Conservation (phyloP, 1,140 invertebrate genomes). For the Leptopilina boulardi region DNA sequence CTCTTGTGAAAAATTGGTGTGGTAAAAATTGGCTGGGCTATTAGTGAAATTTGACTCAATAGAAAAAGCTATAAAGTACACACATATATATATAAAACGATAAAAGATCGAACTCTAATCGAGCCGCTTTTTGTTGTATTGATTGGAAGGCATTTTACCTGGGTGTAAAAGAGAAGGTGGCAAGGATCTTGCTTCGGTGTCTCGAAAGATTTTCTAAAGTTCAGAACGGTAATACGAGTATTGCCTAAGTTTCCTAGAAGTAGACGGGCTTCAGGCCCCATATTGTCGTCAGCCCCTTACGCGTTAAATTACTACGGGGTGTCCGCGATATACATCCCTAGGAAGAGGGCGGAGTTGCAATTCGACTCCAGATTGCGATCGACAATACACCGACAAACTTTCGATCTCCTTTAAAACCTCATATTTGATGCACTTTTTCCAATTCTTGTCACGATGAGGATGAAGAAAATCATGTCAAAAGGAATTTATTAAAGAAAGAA, state of each 20-base stretch:
- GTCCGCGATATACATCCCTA: conserved; percentile 56
- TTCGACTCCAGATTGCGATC: conserved; percentile 71
- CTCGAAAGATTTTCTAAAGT: conserved; percentile 64
- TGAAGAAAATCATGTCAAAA: not conserved
- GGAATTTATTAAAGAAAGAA: conserved; percentile 31
- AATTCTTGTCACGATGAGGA: conserved; percentile 45
- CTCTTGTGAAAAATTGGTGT: not conserved
- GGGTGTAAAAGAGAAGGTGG: conserved; percentile 36
- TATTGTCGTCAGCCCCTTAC: conserved; percentile 69
- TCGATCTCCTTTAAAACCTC: conserved; percentile 67
- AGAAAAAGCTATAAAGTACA: conserved; percentile 6
- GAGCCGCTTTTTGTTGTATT: conserved; percentile 14
- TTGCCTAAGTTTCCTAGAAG: conserved; percentile 60
- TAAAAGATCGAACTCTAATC: conserved; percentile 16
- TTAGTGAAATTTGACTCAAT: conserved; percentile 30
- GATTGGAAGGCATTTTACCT: conserved; percentile 28
- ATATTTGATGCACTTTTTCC: conserved; percentile 64
- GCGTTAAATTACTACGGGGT: conserved; percentile 72
- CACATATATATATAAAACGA: conserved; percentile 12
- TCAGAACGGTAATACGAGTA: conserved; percentile 68
- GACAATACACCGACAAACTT: conserved; percentile 71
- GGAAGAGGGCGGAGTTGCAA: conserved; percentile 63
- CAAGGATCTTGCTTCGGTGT: conserved; percentile 53
- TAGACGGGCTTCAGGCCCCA: conserved; percentile 61
- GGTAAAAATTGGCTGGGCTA: conserved; percentile 13